Percentiles rank a stretch among this genome's conserved stretches.
Conservation (phyloP, 2,797 vertebrate genomes). For the Diceros bicornis region DNA sequence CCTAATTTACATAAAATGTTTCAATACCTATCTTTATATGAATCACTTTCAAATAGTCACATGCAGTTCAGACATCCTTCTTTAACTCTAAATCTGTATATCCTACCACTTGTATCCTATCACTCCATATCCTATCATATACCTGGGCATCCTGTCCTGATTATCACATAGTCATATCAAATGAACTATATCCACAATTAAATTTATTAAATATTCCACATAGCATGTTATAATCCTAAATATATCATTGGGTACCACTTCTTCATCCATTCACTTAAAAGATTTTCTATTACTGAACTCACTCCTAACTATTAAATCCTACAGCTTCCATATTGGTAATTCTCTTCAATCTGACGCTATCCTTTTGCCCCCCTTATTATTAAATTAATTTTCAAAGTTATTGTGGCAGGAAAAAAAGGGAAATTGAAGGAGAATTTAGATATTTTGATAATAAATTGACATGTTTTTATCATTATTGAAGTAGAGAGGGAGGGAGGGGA, state of each 20-base stretch:
- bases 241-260: not conserved
- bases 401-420: not conserved
- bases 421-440: not conserved
- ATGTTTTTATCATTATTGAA: not conserved
- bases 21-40: not conserved
- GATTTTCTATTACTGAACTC: not conserved
- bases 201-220: not conserved
- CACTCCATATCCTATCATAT: not conserved
- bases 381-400: not conserved
- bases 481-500: not conserved
- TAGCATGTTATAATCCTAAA: not conserved
- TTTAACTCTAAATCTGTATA: not conserved
- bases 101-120: not conserved
- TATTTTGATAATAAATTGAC: not conserved
- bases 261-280: not conserved
- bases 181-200: not conserved
- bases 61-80: not conserved
- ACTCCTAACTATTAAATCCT: not conserved
- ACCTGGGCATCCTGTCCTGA: not conserved
- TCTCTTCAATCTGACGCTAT: not conserved
- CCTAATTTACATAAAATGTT: not conserved
- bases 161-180: not conserved
- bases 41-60: not conserved
- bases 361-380: not conserved
- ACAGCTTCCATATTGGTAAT: not conserved